Conservation (phyloP, 1,140 invertebrate species). For the Chionoecetes opilio region DNA sequence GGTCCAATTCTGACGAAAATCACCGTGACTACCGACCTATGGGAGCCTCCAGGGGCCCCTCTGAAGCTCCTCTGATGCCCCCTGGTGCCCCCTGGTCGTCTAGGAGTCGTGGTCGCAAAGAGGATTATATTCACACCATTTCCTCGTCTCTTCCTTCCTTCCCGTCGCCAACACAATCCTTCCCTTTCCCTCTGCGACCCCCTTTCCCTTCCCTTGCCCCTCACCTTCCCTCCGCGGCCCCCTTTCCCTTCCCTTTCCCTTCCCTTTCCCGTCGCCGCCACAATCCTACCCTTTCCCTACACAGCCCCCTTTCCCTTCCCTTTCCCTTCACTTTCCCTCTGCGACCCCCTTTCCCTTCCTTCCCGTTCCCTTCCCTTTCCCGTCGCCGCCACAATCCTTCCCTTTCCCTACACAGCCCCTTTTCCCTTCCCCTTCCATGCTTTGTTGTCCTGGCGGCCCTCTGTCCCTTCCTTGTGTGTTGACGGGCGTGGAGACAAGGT, state of each 20-base stretch:
- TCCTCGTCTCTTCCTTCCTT: neutral
- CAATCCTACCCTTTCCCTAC: neutral
- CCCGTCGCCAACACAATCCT: neutral
- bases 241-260: neutral
- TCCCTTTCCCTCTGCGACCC: neutral
- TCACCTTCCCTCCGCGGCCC: neutral
- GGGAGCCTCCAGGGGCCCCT: neutral
- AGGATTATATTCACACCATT: conserved; percentile 49
- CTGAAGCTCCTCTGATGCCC: neutral
- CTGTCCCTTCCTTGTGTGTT: neutral
- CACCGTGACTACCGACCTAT: conserved; percentile 38
- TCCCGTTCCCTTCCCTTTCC: neutral
- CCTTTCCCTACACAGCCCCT: neutral
- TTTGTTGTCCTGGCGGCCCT: neutral
- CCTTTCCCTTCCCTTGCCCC: neutral
- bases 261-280: neutral
- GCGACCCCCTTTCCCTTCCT: neutral
- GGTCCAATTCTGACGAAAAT: conserved; percentile 31
- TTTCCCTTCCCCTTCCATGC: neutral
- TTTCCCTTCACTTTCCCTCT: neutral
- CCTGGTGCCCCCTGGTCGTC: neutral
- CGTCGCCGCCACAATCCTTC: neutral
- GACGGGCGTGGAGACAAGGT: neutral
- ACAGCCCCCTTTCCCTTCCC: neutral
- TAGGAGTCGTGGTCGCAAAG: conserved; percentile 6